Evolutionary conservation across 2,797 vertebrate species (phyloP).

Genomic region (Tragelaphus eurycerus): DNA sequence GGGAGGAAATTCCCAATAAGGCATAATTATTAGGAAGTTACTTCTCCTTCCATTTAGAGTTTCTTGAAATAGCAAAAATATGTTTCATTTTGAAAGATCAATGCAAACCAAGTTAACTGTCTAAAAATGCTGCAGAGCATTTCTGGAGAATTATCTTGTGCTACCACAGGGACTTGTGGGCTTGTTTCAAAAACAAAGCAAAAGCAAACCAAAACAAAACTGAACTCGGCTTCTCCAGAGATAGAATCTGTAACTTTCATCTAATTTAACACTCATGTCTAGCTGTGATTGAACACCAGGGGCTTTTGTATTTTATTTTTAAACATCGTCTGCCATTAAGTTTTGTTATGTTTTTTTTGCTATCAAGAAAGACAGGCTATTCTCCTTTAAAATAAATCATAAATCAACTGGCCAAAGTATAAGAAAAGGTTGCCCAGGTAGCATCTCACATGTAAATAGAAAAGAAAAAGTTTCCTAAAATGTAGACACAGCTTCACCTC

Average conservation of each 20-base stretch:
- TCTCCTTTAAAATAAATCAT: slow-evolving; percentile 53
- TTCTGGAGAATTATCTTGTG: slow-evolving; percentile 18
- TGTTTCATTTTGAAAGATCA: slow-evolving; percentile 63
- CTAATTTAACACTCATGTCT: neutral
- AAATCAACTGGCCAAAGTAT: neutral
- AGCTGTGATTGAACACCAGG: neutral
- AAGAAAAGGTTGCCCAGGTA: neutral
- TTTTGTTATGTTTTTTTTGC: slow-evolving; percentile 27
- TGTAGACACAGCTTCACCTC: neutral
- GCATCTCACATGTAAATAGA: neutral
- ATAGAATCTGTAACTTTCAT: neutral
- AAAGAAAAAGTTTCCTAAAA: neutral
- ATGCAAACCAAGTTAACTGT: slow-evolving; percentile 49
- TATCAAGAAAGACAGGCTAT: slow-evolving; percentile 27
- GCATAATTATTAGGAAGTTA: slow-evolving; percentile 63
- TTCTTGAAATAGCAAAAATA: slow-evolving; percentile 62
- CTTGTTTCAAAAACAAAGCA: slow-evolving; percentile 35
- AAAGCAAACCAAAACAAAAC: slow-evolving; percentile 36
- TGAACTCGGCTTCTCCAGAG: neutral
- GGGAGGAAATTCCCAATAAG: neutral
- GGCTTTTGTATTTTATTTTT: neutral
- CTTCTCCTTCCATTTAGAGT: slow-evolving; percentile 49
- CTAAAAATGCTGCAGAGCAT: slow-evolving; percentile 46
- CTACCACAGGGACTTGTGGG: neutral
- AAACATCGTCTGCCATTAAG: neutral